These are phyloP conservation scores for Stichodactyla mertensii DNA, from an alignment of 64 coral and sea anemone genomes.

Conservation along the genomic window DNA sequence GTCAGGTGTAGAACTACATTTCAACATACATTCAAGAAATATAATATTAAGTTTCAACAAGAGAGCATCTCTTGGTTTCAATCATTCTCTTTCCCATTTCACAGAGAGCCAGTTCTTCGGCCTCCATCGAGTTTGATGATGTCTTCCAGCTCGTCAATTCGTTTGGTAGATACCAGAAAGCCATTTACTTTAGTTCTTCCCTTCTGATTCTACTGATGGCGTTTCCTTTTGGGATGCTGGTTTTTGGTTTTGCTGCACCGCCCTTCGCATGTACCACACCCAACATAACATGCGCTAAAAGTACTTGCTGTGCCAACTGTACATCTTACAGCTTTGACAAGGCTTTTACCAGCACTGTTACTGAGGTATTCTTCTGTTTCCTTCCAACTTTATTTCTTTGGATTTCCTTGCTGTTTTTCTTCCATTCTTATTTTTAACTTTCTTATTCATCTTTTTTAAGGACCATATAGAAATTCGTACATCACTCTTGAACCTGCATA, in stretches of 20 bases:
- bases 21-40: too few relatives aligned
- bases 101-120: background rate
- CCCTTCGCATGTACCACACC: background rate
- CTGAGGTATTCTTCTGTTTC: background rate
- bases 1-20: too few relatives aligned
- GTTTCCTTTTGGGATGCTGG: background rate
- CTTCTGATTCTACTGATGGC: background rate
- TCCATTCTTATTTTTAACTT: too few relatives aligned
- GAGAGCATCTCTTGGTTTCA: too few relatives aligned
- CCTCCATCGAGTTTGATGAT: background rate
- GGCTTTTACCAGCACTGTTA: background rate
- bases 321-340: conserved; percentile 8
- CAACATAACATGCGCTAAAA: background rate
- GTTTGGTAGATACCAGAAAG: background rate
- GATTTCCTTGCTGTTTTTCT: too few relatives aligned
- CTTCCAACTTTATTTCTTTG: background rate
- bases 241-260: conserved; percentile 8
- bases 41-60: too few relatives aligned
- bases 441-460: too few relatives aligned
- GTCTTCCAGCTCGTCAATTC: conserved; percentile 6
- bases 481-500: too few relatives aligned
- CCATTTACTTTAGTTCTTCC: background rate
- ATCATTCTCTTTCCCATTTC: too few relatives aligned
- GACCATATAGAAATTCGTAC: too few relatives aligned
- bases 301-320: conserved; percentile 5